phyloP scores from a whole-genome alignment of 2,113 vertebrate genomes.

The Circaetus gallicus region DNA sequence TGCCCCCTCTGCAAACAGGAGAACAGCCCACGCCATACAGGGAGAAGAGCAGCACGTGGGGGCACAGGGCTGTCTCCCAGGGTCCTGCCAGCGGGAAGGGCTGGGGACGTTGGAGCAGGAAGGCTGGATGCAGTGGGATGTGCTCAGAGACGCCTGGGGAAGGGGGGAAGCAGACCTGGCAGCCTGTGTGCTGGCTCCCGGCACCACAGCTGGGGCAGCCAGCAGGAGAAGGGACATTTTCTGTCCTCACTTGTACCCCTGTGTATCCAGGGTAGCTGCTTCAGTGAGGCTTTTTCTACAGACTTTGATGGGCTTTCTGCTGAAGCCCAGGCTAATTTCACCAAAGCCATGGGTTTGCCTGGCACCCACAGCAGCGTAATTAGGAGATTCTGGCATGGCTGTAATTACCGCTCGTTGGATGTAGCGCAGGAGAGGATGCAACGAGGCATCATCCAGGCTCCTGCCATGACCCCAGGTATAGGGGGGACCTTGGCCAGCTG shows the following conservation, averaged over 20 bases:
- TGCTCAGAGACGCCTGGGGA: not conserved
- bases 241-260: not conserved
- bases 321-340: not conserved
- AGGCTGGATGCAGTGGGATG: not conserved
- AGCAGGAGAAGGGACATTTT: not conserved
- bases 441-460: rapidly evolving
- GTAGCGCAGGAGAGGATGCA: not conserved
- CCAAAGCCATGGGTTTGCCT: not conserved
- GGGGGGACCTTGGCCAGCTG: not conserved
- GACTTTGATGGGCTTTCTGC: not conserved
- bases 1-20: not conserved
- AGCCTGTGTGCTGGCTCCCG: not conserved
- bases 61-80: not conserved
- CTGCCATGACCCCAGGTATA: not conserved
- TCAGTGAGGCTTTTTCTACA: not conserved
- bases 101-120: not conserved
- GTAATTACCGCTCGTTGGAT: not conserved
- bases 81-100: not conserved
- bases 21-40: rapidly evolving
- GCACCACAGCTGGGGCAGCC: not conserved
- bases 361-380: not conserved
- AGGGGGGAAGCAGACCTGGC: not conserved
- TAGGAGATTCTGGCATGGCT: not conserved
- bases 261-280: not conserved
- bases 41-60: not conserved